Conservation (phyloP, 2,113 vertebrate species). For the Merops nubicus region DNA sequence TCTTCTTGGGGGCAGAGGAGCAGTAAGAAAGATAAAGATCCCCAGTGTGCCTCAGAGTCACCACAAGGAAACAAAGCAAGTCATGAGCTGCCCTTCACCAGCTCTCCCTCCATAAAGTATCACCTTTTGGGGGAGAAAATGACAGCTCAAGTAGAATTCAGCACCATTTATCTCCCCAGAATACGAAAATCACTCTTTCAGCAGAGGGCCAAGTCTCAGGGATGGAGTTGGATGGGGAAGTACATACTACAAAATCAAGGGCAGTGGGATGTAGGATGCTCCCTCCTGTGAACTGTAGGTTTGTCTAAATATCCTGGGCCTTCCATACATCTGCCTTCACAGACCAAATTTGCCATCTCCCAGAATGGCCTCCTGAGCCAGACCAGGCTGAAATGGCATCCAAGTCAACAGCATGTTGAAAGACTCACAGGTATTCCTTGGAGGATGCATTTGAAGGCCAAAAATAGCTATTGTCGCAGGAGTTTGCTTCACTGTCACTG, state of each 20-base stretch:
- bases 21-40: neutral
- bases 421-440: neutral
- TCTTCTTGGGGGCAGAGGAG: neutral
- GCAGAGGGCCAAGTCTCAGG: neutral
- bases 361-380: neutral
- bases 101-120: neutral
- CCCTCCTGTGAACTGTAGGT: neutral
- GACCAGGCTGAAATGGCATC: neutral
- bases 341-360: neutral
- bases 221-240: neutral
- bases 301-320: neutral
- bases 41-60: neutral
- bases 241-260: neutral
- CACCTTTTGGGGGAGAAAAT: neutral
- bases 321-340: neutral
- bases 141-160: neutral
- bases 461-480: neutral
- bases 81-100: neutral
- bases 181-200: neutral
- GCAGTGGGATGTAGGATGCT: neutral
- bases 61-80: neutral
- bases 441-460: neutral
- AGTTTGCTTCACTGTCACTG: neutral
- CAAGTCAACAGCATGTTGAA: neutral
- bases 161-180: neutral